Conservation (phyloP, 2,888 invertebrate species). For the Coronaproctus castanopsis region DNA sequence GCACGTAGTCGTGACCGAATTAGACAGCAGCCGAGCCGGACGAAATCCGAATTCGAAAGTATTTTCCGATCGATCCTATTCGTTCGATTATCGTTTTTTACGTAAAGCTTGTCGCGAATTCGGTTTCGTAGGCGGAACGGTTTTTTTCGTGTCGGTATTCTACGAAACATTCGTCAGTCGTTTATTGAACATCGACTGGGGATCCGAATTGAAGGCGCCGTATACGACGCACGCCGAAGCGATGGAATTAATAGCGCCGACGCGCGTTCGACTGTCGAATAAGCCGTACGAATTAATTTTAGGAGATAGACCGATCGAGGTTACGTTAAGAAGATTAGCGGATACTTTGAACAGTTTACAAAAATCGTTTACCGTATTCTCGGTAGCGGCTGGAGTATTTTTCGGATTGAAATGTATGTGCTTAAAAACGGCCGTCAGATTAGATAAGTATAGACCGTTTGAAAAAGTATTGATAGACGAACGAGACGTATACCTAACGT, state of each 20-base stretch:
- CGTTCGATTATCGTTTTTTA: constrained; percentile 8
- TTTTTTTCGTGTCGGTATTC: constrained; percentile 11
- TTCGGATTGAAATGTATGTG: constrained; percentile 8
- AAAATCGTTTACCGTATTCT: not conserved
- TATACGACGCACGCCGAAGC: not conserved
- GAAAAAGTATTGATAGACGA: constrained; percentile 10
- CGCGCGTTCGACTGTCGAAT: not conserved
- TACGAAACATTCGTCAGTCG: constrained; percentile 10
- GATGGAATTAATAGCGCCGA: constrained; percentile 4
- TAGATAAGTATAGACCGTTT: constrained; percentile 7
- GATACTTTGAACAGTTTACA: constrained; percentile 6
- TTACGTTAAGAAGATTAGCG: constrained; percentile 10
- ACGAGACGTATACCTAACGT: constrained; percentile 10
- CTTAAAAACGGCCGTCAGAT: constrained; percentile 6
- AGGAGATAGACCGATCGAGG: constrained; percentile 11
- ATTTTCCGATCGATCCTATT: constrained; percentile 4
- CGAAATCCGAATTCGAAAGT: constrained; percentile 8
- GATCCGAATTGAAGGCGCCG: constrained; percentile 9
- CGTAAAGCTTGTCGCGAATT: constrained; percentile 8
- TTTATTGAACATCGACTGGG: constrained; percentile 11
- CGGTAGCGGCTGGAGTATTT: constrained; percentile 4
- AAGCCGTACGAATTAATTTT: constrained; percentile 13
- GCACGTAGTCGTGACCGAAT: constrained; percentile 11
- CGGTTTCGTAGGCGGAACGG: constrained; percentile 10
- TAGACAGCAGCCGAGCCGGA: constrained; percentile 10